Percentiles rank a stretch among this genome's conserved stretches.
Evolutionary conservation across 2,888 invertebrate genomes (phyloP).

Genomic region (Opisthograptis luteolata): DNA sequence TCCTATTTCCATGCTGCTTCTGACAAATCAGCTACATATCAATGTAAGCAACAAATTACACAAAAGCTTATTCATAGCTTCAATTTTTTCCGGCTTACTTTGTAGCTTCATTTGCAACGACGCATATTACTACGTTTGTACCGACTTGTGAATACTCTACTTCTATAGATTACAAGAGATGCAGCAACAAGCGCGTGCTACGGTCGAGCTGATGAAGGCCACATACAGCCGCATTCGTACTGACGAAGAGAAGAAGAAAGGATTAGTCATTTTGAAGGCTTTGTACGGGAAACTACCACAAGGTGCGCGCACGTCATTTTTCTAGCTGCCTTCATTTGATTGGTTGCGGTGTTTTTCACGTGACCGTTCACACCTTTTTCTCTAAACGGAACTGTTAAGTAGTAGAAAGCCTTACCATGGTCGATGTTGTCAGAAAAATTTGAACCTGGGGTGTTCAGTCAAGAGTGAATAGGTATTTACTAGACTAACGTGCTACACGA

Average conservation of each 20-base stretch:
- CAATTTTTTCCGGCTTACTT: no score
- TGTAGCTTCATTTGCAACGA: no score
- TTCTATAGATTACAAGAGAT: conserved; percentile 88
- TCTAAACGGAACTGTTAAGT: no score
- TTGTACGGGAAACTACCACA: conserved; percentile 89
- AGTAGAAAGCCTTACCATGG: no score
- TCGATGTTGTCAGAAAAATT: no score
- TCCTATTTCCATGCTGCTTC: not conserved
- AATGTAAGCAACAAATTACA: not conserved
- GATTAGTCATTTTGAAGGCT: conserved; percentile 94
- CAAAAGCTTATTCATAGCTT: not conserved
- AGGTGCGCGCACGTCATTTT: no score
- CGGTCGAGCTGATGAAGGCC: conserved; percentile 95
- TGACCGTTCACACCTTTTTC: no score
- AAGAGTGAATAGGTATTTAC: no score
- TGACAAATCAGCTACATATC: not conserved
- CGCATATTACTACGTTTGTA: not conserved
- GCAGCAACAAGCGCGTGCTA: conserved; percentile 92
- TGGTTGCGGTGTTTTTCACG: no score
- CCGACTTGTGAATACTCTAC: not conserved
- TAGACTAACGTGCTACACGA: no score
- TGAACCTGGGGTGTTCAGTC: no score
- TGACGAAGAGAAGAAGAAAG: conserved; percentile 92
- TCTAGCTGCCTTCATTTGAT: no score
- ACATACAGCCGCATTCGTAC: conserved; percentile 92